phyloP scores from a whole-genome alignment of 2,113 vertebrate species.

The Sander vitreus region DNA sequence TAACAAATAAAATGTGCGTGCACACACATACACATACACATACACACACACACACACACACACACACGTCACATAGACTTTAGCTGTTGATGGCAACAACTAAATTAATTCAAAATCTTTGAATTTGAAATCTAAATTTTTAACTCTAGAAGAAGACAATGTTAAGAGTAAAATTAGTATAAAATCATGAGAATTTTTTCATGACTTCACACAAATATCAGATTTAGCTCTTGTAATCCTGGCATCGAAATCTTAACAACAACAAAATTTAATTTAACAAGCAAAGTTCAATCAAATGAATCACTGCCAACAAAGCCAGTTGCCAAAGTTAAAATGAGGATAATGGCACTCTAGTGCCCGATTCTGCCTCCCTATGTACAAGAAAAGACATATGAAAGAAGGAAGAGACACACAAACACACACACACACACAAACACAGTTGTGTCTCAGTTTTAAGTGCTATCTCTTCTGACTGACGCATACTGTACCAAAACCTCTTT shows the following conservation, averaged over 20 bases:
- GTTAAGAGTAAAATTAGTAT: not conserved
- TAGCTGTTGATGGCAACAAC: constrained; percentile 7
- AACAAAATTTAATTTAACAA: not conserved
- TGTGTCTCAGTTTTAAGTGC: constrained; percentile 41
- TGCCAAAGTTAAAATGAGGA: constrained; percentile 43
- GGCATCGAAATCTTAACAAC: not conserved
- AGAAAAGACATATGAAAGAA: constrained; percentile 18
- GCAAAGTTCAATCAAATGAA: constrained; percentile 10
- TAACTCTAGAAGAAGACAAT: not conserved
- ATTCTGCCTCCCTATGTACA: constrained; percentile 26
- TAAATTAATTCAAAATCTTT: not conserved
- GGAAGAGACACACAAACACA: constrained; percentile 19
- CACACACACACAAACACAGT: constrained; percentile 20
- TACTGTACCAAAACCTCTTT: constrained; percentile 60
- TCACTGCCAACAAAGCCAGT: constrained; percentile 3
- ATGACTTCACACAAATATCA: not conserved
- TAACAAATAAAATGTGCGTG: constrained; percentile 29
- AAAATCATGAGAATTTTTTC: not conserved
- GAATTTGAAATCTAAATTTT: not conserved
- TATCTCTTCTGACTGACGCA: constrained; percentile 60
- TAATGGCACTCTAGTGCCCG: not conserved
- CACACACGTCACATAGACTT: not conserved
- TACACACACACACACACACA: constrained; percentile 38
- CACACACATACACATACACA: constrained; percentile 23
- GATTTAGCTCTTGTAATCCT: not conserved